phyloP scores from a whole-genome alignment of 2,888 invertebrate genomes.

The Drosophila affinis region DNA sequence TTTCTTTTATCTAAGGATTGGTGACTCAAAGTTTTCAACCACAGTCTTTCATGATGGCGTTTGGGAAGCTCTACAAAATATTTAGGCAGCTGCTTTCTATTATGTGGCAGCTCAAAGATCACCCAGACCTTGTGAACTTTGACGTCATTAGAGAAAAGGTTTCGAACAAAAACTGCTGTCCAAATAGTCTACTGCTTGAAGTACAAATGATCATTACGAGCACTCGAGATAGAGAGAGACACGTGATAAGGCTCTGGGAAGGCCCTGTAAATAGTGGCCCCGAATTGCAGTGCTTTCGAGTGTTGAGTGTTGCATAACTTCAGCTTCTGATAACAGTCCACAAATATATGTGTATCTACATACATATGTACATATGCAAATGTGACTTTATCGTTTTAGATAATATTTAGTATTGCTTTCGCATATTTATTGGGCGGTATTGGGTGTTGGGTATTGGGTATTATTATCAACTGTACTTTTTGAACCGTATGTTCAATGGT shows the following conservation, averaged over 20 bases:
- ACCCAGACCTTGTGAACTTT: constrained; percentile 3
- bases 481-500: constrained; percentile 19
- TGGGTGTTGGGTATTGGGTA: too few species aligned
- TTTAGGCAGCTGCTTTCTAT: constrained; percentile 23
- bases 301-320: constrained; percentile 30
- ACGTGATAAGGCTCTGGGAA: background rate
- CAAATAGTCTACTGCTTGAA: constrained; percentile 18
- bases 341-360: background rate
- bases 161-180: constrained; percentile 24
- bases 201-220: constrained; percentile 1
- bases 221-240: background rate
- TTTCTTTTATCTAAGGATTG: background rate
- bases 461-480: constrained; percentile 18
- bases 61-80: constrained; percentile 8
- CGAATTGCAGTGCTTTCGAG: constrained; percentile 21
- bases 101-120: constrained; percentile 11
- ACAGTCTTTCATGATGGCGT: background rate
- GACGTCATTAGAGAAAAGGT: constrained; percentile 26
- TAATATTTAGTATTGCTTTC: constrained; percentile 15
- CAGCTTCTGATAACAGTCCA: constrained; percentile 30
- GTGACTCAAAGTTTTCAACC: background rate
- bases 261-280: background rate
- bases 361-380: background rate
- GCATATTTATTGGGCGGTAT: constrained; percentile 2
- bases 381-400: constrained; percentile 33